Evolutionary conservation across 2,113 vertebrate species (phyloP), one percentile per base, ranked within the genome.

Genomic region (Stigmatopora argus): DNA sequence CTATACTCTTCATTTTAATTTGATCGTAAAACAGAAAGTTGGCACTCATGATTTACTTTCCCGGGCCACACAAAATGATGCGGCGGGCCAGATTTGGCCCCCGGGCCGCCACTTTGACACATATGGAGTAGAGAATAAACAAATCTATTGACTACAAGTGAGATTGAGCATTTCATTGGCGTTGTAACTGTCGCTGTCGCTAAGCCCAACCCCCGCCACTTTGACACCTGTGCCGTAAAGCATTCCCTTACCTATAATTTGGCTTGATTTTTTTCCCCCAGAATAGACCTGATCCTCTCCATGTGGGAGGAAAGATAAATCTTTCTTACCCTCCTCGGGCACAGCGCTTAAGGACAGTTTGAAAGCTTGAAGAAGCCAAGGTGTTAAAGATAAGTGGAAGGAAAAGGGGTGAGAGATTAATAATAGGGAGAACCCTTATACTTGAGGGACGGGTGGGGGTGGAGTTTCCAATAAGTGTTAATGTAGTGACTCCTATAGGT

Each of bases 201-300:
- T 56, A 61, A 9, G n/a, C 5, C 38, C 38, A 13, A 4, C 19
- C 58, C 38, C 15, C 31, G n/a, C n/a, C n/a, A n/a, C n/a, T n/a
- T n/a, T n/a, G n/a, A n/a, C n/a, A n/a, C n/a, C n/a, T n/a, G n/a
- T n/a, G n/a, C n/a, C 38, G 26, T 31, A 31, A 31, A 31, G 26
- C 26, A 1, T 31, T 64, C 71, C 55, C 53, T 45, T 13, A 60
- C 38, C 58, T 31, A 31, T 31, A 1, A 31, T 61, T 62, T 26
- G 58, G 12, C 35, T 17, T 38, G 45, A 64, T n/a, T 65, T 58
- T 69, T 49, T 65, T 56, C 75, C 61, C 67, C 19, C 12, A 69
- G 72, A 79, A 84, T 77, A 81, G 67, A 75, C 53, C 35, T 31
- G 60, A 81, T 70, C 58, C 66, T 66, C 70, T 59, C 44, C 51